Evolutionary conservation across 2,797 vertebrate genomes (phyloP).

Genomic region (Eidolon dupreanum): DNA sequence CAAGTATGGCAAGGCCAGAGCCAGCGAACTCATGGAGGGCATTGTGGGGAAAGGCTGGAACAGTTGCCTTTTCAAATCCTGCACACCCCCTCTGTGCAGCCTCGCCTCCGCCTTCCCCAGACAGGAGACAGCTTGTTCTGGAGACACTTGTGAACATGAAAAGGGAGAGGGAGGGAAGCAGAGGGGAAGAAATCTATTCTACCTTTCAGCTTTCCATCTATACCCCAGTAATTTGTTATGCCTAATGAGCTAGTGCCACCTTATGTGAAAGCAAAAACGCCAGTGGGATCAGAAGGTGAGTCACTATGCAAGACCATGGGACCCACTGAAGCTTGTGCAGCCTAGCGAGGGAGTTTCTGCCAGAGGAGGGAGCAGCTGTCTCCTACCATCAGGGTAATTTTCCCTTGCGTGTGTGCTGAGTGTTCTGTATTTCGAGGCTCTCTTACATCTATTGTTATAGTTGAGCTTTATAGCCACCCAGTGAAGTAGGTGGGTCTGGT

Average conservation of each 20-base stretch:
- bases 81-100: background rate
- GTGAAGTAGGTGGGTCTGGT: background rate
- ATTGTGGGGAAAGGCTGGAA: background rate
- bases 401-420: background rate
- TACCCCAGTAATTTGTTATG: slow-evolving; percentile 57
- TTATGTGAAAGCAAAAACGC: slow-evolving; percentile 32
- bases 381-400: background rate
- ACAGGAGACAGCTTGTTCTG: slow-evolving; percentile 33
- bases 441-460: background rate
- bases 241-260: slow-evolving; percentile 21
- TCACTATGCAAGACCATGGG: slow-evolving; percentile 43
- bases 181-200: background rate
- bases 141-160: slow-evolving; percentile 52
- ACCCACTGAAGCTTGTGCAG: background rate
- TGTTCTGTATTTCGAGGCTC: background rate
- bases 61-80: background rate
- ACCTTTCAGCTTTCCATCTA: background rate
- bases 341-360: background rate
- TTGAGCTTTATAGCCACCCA: background rate
- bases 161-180: slow-evolving; percentile 17
- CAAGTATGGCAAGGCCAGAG: background rate
- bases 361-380: background rate
- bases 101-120: slow-evolving; percentile 6
- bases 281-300: background rate
- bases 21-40: background rate